phyloP scores from a whole-genome alignment of 2,113 vertebrate genomes.

The Grammomys dolichurus region DNA sequence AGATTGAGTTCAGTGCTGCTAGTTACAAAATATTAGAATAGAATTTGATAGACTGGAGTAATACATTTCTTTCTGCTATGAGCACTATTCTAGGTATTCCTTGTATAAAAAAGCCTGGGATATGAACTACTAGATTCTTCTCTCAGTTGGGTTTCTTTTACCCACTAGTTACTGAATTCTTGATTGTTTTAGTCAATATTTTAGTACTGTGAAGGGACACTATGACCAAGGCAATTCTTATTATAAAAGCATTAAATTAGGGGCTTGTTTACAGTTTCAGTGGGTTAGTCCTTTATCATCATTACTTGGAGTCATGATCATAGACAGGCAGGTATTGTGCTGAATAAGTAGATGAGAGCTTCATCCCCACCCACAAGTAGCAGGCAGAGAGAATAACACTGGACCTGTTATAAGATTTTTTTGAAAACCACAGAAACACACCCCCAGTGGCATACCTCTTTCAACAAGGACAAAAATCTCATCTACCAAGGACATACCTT shows the following conservation, averaged over 20 bases:
- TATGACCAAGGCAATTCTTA: neutral
- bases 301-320: neutral
- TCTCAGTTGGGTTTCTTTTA: neutral
- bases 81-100: neutral
- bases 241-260: neutral
- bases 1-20: neutral
- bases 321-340: neutral
- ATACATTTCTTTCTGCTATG: neutral
- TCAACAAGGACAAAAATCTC: neutral
- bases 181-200: neutral
- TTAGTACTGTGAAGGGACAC: neutral
- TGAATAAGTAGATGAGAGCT: neutral
- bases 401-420: neutral
- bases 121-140: neutral
- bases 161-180: neutral
- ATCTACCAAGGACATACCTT: neutral
- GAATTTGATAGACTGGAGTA: neutral
- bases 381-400: neutral
- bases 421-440: neutral
- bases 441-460: neutral
- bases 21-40: neutral
- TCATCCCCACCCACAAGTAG: neutral
- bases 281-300: neutral
- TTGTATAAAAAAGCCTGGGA: neutral
- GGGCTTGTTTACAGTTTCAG: neutral